Evolutionary conservation across 2,113 vertebrate genomes (phyloP), one percentile per base, ranked within the genome.

Genomic region (Cebidichthys violaceus): DNA sequence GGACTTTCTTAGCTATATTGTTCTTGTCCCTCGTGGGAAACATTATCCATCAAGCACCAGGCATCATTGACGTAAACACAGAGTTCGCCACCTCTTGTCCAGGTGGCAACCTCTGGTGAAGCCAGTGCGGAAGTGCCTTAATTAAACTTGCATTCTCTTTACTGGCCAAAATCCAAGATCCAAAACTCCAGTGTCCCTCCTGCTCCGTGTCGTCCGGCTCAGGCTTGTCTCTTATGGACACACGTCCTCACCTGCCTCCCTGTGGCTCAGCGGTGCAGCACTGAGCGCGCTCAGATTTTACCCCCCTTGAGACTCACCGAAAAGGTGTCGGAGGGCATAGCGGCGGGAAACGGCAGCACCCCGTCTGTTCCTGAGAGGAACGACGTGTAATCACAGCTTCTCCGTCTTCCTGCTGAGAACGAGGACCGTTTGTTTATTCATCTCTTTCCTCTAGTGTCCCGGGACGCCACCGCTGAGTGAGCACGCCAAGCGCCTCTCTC

Each of bases 351-450:
- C 57, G 43, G 43, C 70, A 14, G 41, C 13, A 6, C 24, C 54
- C n/a, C 2, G 71, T 39, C 33, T 75, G 64, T 27, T 33, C 64
- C 45, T 43, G 68, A 64, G 72, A 68, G 55, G 64, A 27, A 62
- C 55, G 4, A 10, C 17, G 3, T 75, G 55, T 70, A 70, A 82
- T 76, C 66, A 70, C 27, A 77, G 65, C 75, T 27, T 15, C 54
- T 77, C 54, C 9, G 31, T 60, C 33, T 35, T 69, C 64, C 71
- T 7, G 64, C 68, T 43, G 69, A 47, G 43, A 27, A 75, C 24
- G 9, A 33, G 35, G 65, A 55, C 20, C 9, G 2, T 24, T 31
- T 18, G n/a, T 52, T 45, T 41, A 33, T 75, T 82, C 1, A 3
- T 24, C 24, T 54, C 24, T 61, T 52, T 61, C 18, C 9, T 50